These are phyloP conservation scores for Meda fulgida DNA, from an alignment of 2,797 vertebrate species.

Conservation along the genomic window DNA sequence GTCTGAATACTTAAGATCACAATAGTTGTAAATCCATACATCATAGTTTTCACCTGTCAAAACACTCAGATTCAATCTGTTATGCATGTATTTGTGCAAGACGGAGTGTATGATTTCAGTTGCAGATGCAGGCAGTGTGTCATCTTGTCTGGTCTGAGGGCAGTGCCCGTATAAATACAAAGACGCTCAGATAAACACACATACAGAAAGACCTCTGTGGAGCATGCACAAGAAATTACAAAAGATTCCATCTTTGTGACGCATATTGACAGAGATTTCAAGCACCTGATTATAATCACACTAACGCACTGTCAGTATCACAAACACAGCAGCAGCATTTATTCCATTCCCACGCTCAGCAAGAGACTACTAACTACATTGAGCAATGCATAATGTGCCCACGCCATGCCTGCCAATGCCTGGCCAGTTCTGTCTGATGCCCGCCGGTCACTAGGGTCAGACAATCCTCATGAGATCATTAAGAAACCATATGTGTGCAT, in stretches of 20 bases:
- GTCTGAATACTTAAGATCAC: neutral
- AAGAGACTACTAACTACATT: conserved; percentile 38
- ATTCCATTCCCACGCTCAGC: conserved; percentile 45
- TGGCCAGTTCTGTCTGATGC: conserved; percentile 22
- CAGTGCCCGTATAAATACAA: conserved; percentile 46
- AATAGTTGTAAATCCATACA: neutral
- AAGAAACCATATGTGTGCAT: conserved; percentile 46
- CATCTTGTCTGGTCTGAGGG: conserved; percentile 44
- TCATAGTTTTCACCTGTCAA: conserved; percentile 1
- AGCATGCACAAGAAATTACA: conserved; percentile 33
- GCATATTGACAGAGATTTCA: conserved; percentile 44
- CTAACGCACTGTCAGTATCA: conserved; percentile 4
- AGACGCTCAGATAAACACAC: conserved; percentile 48
- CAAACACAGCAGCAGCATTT: conserved; percentile 23
- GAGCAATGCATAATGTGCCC: conserved; percentile 39
- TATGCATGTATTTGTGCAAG: neutral
- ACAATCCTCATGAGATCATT: conserved; percentile 48
- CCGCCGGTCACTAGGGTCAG: conserved; percentile 46
- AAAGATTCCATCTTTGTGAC: conserved; percentile 49
- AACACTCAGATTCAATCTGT: neutral
- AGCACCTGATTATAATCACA: conserved; percentile 49
- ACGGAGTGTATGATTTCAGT: conserved; percentile 25
- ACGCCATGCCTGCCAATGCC: conserved; percentile 10
- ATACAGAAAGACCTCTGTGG: conserved; percentile 16
- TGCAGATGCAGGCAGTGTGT: conserved; percentile 39